A percentile compares a stretch with the other conserved stretches of the same genome.
Conservation (phyloP, 2,797 vertebrate species). For the Ciconia nigra region DNA sequence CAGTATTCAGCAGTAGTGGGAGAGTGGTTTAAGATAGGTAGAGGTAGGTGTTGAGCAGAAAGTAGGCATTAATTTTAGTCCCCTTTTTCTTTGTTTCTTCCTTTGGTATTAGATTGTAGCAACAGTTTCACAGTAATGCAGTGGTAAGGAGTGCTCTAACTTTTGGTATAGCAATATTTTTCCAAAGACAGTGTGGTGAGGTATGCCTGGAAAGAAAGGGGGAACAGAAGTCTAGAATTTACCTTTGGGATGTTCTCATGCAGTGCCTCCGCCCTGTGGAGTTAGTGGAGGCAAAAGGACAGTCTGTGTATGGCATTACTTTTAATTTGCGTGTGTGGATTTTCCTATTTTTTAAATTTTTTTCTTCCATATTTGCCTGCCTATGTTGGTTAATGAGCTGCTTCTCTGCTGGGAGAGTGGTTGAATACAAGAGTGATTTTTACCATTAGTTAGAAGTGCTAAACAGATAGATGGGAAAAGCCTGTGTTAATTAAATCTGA, state of each 20-base stretch:
- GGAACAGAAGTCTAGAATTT: neutral
- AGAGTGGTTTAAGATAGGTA: neutral
- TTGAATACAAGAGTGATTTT: neutral
- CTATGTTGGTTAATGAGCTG: neutral
- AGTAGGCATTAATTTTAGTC: neutral
- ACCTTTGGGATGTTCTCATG: neutral
- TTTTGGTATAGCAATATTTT: neutral
- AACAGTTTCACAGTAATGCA: neutral
- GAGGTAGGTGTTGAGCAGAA: neutral
- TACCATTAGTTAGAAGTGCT: neutral
- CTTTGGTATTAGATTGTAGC: neutral
- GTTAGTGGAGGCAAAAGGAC: neutral
- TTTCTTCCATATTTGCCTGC: neutral
- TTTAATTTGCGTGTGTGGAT: neutral
- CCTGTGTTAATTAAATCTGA: neutral
- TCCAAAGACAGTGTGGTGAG: neutral
- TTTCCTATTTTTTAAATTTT: fast-evolving
- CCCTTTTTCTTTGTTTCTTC: neutral
- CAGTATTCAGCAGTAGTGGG: neutral
- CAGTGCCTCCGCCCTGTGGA: neutral
- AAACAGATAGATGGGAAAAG: neutral
- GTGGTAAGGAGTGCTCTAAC: neutral
- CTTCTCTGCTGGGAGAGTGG: neutral
- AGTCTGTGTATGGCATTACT: neutral
- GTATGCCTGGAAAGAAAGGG: neutral